Evolutionary conservation across 2,797 vertebrate genomes (phyloP).

Genomic region (Rachycentron canadum): DNA sequence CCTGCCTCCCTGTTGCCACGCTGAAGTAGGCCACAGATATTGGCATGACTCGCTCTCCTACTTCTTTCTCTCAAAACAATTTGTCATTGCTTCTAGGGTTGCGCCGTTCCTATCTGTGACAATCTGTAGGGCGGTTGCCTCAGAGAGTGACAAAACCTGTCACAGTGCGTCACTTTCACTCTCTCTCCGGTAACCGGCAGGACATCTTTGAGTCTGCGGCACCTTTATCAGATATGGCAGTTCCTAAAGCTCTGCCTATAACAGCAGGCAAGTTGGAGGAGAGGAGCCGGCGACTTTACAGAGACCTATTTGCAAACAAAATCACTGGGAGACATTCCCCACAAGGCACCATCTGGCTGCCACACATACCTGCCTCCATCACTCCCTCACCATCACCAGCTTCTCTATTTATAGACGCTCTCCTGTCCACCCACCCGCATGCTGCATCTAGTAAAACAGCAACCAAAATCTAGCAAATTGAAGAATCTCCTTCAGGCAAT

Average conservation of each 20-base stretch:
- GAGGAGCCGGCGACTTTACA: slow-evolving; percentile 70
- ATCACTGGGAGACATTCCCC: slow-evolving; percentile 82
- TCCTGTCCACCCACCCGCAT: slow-evolving; percentile 63
- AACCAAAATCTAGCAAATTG: slow-evolving; percentile 67
- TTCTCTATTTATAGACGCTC: slow-evolving; percentile 74
- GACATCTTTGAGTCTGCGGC: slow-evolving; percentile 76
- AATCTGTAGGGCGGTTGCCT: slow-evolving; percentile 77
- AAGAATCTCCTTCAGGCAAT: slow-evolving; percentile 67
- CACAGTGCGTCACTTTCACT: slow-evolving; percentile 80
- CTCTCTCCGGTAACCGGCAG: slow-evolving; percentile 69
- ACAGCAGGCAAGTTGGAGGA: slow-evolving; percentile 72
- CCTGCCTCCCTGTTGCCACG: slow-evolving; percentile 20
- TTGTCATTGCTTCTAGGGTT: slow-evolving; percentile 79
- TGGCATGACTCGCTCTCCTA: slow-evolving; percentile 61
- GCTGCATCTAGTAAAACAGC: slow-evolving; percentile 72
- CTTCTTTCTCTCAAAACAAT: slow-evolving; percentile 75
- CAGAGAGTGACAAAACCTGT: slow-evolving; percentile 84
- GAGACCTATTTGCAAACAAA: slow-evolving; percentile 85
- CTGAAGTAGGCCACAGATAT: slow-evolving; percentile 72
- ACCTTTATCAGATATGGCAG: slow-evolving; percentile 83
- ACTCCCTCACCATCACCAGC: slow-evolving; percentile 65
- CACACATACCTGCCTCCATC: slow-evolving; percentile 78
- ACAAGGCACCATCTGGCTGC: slow-evolving; percentile 83
- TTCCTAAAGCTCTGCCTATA: slow-evolving; percentile 77
- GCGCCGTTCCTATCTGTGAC: slow-evolving; percentile 79